These are phyloP conservation scores for Pectinophora gossypiella DNA, from an alignment of 1,140 invertebrate species.

Conservation along the genomic window DNA sequence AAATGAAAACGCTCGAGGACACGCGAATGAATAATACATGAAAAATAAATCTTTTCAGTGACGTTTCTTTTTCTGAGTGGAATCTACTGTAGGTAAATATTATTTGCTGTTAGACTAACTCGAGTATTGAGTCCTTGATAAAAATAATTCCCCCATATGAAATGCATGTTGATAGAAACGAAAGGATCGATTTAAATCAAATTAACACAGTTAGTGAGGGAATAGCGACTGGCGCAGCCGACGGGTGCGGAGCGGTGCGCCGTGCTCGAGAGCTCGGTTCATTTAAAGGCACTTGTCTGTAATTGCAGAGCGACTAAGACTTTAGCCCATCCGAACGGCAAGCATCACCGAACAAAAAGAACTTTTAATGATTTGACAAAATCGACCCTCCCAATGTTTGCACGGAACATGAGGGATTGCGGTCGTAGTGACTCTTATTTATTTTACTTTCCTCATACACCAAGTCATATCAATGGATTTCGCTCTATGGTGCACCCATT, in stretches of 20 bases:
- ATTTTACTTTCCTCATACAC: too few relatives aligned
- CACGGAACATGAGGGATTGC: too few relatives aligned
- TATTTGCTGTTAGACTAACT: slow-evolving; percentile 48
- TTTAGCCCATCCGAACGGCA: slow-evolving; percentile 48
- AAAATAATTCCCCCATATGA: too few relatives aligned
- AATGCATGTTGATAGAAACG: slow-evolving; percentile 6
- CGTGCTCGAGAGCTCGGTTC: slow-evolving; percentile 72
- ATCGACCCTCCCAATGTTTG: slow-evolving; percentile 24
- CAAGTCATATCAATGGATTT: too few relatives aligned
- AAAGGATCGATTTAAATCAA: slow-evolving; percentile 51
- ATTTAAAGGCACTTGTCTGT: slow-evolving; percentile 73
- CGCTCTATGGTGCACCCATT: neutral
- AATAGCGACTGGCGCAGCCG: slow-evolving; percentile 41
- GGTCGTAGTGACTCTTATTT: too few relatives aligned
- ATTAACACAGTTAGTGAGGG: slow-evolving; percentile 51
- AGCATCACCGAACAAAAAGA: slow-evolving; percentile 61
- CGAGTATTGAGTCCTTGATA: neutral
- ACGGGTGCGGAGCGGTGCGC: slow-evolving; percentile 65
- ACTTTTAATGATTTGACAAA: slow-evolving; percentile 68
- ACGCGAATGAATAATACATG: slow-evolving; percentile 70
- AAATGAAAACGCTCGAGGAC: slow-evolving; percentile 66
- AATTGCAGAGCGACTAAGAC: slow-evolving; percentile 72
- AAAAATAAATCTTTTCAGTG: slow-evolving; percentile 66
- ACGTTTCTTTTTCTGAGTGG: slow-evolving; percentile 49
- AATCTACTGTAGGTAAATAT: slow-evolving; percentile 59